Evolutionary conservation across 2,113 vertebrate genomes (phyloP).

Genomic region (Tangachromis dhanisi): DNA sequence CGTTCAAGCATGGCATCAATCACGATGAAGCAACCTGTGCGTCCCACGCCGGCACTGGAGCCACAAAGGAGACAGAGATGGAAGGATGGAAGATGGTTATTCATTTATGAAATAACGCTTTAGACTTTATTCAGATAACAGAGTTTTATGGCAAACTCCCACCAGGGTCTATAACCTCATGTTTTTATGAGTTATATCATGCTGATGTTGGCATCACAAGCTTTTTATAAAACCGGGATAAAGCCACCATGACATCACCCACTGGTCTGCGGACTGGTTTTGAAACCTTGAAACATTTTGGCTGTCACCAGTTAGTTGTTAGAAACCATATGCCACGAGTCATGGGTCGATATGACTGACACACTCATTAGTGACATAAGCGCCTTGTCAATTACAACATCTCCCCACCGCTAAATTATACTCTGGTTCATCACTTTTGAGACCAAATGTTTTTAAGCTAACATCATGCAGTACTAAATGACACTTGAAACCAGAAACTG

Average conservation of each 20-base stretch:
- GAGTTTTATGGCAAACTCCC: background rate
- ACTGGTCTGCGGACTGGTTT: background rate
- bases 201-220: background rate
- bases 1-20: constrained; percentile 99
- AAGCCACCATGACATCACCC: background rate
- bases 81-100: background rate
- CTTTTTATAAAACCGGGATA: background rate
- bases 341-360: background rate
- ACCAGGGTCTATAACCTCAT: background rate
- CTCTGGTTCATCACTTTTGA: background rate
- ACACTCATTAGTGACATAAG: background rate
- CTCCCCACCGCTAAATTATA: background rate
- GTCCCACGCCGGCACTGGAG: constrained; percentile 90
- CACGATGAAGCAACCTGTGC: constrained; percentile 98
- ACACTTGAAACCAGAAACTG: background rate
- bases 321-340: background rate
- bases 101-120: rapidly evolving
- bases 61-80: background rate
- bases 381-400: background rate
- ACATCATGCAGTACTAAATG: background rate
- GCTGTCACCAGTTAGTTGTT: background rate
- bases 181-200: background rate
- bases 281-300: background rate
- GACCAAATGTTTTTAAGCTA: background rate
- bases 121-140: background rate